Base-by-base conservation (phyloP, 1,140 invertebrate genomes). In the Saccostrea glomerata region DNA sequence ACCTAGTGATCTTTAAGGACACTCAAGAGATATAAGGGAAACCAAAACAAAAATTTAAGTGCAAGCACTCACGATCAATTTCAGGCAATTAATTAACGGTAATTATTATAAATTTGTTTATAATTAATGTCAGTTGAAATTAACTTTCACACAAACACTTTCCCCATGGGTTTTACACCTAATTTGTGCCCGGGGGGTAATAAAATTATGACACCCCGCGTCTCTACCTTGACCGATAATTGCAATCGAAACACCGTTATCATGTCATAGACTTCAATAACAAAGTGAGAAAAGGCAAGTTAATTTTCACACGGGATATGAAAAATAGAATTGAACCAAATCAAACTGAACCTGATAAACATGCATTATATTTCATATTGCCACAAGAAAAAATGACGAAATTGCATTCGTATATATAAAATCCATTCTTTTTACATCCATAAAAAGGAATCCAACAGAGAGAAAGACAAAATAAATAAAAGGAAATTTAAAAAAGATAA, bases 221-320 rank as follows among this genome's bases (percentile, higher is more conserved):
- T 73, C 70, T 25, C 23, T 25, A 30, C 23, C 15, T 36, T 36
- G 60, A 12, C 70, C 70, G 70, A 73, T 30, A 73, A 73, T 73
- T 73, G 25, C 70, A 73, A 73, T 73, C 70, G 36, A 25, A 73
- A 73, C 70, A 73, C 25, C 25, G 23, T 4, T 73, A 73, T 25
- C 25, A 73, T 73, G 70, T 73, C 70, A 73, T 6, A 36, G 2
- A 4, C 15, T 23, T 25, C 25, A 73, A 30, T 36, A 30, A 73
- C 70, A 15, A 30, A 30, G 70, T 73, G 70, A 73, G 70, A 73
- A 73, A 30, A 73, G 25, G 70, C 30, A 73, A 73, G 13, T 73
- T 73, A 1, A 36, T 36, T 73, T 73, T 73, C 70, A 73, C 70
- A 73, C 25, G 47, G 47, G 47, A 7, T 47, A 9, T 1, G 6